Evolutionary conservation across 1,140 invertebrate species (phyloP).

Genomic region (Drosophila busckii): DNA sequence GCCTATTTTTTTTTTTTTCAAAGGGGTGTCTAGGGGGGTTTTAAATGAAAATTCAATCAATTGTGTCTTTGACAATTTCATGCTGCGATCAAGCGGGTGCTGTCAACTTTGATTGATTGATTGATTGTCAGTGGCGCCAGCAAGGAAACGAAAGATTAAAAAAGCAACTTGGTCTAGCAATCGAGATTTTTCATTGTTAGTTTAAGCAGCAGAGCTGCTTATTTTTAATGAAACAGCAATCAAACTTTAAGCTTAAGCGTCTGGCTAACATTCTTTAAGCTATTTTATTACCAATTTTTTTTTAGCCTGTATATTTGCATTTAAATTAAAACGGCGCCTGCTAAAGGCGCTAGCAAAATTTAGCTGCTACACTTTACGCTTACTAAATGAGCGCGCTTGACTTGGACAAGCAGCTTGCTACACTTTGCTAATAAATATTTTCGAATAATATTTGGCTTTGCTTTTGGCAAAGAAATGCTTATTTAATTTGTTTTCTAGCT

Average conservation of each 20-base stretch:
- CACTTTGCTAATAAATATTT: neutral
- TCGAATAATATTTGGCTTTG: slow-evolving; percentile 27
- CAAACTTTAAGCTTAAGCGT: no score
- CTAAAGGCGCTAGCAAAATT: slow-evolving; percentile 39
- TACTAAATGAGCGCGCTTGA: neutral
- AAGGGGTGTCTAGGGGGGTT: no score
- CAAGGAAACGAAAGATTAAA: slow-evolving; percentile 51
- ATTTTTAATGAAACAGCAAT: no score
- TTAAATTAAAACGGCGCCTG: slow-evolving; percentile 50
- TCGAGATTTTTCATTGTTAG: no score
- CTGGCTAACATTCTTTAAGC: no score
- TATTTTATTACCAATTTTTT: slow-evolving; percentile 46
- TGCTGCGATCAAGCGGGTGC: slow-evolving; percentile 55
- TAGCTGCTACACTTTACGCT: neutral
- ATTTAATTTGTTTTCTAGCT: slow-evolving; percentile 48
- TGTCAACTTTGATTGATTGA: slow-evolving; percentile 72
- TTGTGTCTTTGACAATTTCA: slow-evolving; percentile 43
- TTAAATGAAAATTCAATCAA: slow-evolving; percentile 36
- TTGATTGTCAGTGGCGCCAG: slow-evolving; percentile 73
- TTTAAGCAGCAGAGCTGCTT: no score
- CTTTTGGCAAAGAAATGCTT: slow-evolving; percentile 10
- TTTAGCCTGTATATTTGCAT: slow-evolving; percentile 44
- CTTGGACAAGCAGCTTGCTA: neutral
- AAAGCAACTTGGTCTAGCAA: no score
- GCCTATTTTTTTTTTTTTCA: no score